Conservation (phyloP, 1,140 invertebrate species). For the Sycophila sp. region DNA sequence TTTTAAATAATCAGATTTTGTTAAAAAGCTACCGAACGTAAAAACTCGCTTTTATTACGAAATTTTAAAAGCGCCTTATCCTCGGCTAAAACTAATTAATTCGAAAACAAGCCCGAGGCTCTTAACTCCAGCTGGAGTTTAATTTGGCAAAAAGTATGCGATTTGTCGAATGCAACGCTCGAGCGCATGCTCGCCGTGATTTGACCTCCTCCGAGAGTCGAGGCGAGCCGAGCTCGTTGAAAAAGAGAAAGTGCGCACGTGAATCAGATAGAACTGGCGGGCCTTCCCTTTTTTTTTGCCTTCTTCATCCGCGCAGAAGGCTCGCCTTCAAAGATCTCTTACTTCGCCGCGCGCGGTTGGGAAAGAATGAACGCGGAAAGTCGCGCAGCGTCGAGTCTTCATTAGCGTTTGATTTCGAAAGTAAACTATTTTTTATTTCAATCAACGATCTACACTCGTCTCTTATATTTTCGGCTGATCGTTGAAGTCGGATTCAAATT, state of each 20-base stretch:
- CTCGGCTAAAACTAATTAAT: background rate
- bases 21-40: too few relatives aligned
- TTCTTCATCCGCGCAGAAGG: background rate
- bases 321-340: constrained; percentile 23
- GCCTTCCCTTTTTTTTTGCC: background rate
- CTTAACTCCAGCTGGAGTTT: background rate
- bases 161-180: constrained; percentile 29
- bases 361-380: too few relatives aligned
- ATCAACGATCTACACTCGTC: too few relatives aligned
- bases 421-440: background rate
- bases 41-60: too few relatives aligned
- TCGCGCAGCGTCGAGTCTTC: background rate
- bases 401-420: background rate
- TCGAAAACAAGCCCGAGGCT: background rate
- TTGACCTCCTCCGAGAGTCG: constrained; percentile 26
- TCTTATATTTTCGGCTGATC: too few relatives aligned
- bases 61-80: background rate
- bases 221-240: background rate
- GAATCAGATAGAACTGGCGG: constrained; percentile 20
- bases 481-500: too few relatives aligned
- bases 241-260: constrained; percentile 35
- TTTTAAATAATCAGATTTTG: too few relatives aligned
- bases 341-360: background rate
- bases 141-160: constrained; percentile 20
- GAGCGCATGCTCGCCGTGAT: background rate